These are phyloP conservation scores for Malthinus flaveolus DNA, from an alignment of 2,888 invertebrate species.

Conservation along the genomic window DNA sequence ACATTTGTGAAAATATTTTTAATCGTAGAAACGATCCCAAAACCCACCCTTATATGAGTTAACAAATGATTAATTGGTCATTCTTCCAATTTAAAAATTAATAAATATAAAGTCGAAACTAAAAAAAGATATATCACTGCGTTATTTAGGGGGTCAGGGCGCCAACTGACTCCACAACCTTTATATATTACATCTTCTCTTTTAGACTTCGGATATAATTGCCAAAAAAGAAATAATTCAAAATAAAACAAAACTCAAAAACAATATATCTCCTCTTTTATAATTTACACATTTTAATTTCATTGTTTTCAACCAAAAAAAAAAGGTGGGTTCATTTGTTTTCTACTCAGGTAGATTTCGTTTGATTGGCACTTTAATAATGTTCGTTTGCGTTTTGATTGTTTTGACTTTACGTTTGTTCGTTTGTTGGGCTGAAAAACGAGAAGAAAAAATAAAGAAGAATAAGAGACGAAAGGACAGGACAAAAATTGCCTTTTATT, in stretches of 20 bases:
- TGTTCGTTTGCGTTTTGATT: background rate
- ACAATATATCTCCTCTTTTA: constrained; percentile 51
- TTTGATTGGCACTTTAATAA: constrained; percentile 36
- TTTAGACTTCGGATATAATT: constrained; percentile 42
- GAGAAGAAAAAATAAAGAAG: no score
- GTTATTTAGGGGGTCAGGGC: constrained; percentile 10
- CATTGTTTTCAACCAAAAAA: constrained; percentile 40
- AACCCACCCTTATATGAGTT: no score
- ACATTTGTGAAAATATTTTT: no score
- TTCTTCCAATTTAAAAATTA: no score
- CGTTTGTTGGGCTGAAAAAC: no score
- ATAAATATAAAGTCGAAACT: background rate
- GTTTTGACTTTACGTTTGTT: background rate
- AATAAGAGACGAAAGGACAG: no score
- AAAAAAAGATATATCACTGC: constrained; percentile 21
- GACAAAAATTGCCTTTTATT: constrained; percentile 3
- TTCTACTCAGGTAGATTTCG: constrained; percentile 26
- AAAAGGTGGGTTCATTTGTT: constrained; percentile 33
- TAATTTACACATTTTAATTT: constrained; percentile 55
- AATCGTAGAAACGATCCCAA: no score
- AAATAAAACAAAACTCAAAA: constrained; percentile 36
- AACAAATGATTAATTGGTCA: no score
- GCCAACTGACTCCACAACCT: background rate
- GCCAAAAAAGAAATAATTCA: constrained; percentile 46
- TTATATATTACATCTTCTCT: no score